A percentile compares a stretch with the other conserved stretches of the same genome.
Evolutionary conservation across 2,797 vertebrate genomes (phyloP).

Genomic region (Tragelaphus oryx): DNA sequence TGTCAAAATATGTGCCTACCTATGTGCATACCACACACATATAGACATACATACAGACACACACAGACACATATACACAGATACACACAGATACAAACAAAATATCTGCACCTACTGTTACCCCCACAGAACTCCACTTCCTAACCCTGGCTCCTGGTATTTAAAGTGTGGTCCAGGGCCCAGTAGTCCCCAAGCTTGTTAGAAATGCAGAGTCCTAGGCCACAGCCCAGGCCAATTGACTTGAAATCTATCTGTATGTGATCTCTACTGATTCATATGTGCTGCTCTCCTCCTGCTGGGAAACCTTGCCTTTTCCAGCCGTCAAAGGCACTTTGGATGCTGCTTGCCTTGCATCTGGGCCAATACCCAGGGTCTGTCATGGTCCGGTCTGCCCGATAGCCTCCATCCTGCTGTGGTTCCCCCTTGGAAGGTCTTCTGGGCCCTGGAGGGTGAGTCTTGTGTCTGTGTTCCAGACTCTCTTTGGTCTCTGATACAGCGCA

Average conservation of each 20-base stretch:
- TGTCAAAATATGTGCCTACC: not conserved
- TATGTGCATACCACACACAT: not conserved
- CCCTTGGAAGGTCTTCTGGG: not conserved
- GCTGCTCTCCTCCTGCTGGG: not conserved
- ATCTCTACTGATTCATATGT: accelerated
- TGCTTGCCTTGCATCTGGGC: not conserved
- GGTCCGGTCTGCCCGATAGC: not conserved
- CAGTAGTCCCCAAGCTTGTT: not conserved
- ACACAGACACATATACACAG: not conserved
- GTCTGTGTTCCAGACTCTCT: not conserved
- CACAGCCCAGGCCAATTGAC: too few species aligned
- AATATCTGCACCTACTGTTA: not conserved
- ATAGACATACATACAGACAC: too few species aligned
- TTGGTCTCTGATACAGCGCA: not conserved
- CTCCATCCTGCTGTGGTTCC: not conserved
- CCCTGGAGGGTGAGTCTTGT: not conserved
- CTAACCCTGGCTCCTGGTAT: not conserved
- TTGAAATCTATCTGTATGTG: not conserved
- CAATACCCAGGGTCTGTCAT: too few species aligned
- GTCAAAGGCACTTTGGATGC: not conserved
- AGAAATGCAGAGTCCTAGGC: not conserved
- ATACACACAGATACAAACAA: not conserved
- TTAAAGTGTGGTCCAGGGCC: not conserved
- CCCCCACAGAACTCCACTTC: accelerated
- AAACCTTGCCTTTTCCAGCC: not conserved